Base-by-base conservation (phyloP, 2,888 invertebrate genomes). In the Macroteleia sp. region DNA sequence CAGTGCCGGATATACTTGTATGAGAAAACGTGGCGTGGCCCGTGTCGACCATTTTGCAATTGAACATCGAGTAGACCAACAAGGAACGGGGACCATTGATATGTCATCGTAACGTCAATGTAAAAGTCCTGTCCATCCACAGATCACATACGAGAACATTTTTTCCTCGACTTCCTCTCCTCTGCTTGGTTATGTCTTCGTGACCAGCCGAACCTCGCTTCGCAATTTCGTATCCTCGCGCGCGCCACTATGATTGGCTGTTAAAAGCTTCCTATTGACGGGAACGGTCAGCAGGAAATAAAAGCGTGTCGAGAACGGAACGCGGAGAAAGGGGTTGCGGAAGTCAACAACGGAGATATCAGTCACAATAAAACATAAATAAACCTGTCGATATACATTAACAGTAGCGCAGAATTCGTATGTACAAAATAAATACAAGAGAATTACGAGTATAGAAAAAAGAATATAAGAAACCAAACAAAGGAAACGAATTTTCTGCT, bases 191-290 rank as follows among this genome's bases (percentile, higher is more conserved):
- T 66, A 62, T 54, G 67, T 61, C 39, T 48, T 59, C 75, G 61
- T 61, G 61, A 67, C 66, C 61, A 30, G 28, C 67, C 59, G 61
- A 41, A 44, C 61, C 75, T 44, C 61, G 50, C 67, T 61, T 67
- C 62, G 71, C 71, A 41, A 14, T 62, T 71, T 71, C 71, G 71
- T 71, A 71, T 56, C 56, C 46, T 71, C 62, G 62, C 71, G 71
- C 71, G 71, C 71, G 32, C 48, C 62, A 42, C 54, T 48, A 71
- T 64, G 71, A 62, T 71, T 71, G 71, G 71, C 62, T 62, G 62
- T 20, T 71, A 25, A 64, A 48, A 50, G 34, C 54, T 54, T 61
- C 54, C 61, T 61, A 41, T 61, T 46, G 71, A 64, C 56, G 39
- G 41, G 4, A 61, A 56, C 56, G 32, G 62, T 62, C 56, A 56